Percentiles rank a stretch among this genome's conserved stretches.
These are phyloP conservation scores for Drosophila picticornis DNA, from an alignment of 2,888 invertebrate species.

Conservation along the genomic window DNA sequence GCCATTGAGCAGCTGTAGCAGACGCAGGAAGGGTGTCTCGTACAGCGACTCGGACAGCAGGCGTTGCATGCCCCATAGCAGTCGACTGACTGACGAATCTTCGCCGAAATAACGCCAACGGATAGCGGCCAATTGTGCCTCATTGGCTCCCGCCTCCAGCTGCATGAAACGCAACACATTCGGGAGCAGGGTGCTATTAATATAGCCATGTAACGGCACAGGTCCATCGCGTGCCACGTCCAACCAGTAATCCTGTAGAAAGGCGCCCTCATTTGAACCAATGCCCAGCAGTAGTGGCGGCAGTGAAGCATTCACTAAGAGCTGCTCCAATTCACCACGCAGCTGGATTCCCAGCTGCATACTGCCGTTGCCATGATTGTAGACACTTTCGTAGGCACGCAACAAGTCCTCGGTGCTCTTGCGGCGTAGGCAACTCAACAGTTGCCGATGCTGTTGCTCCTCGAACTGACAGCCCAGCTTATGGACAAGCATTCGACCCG, in stretches of 20 bases:
- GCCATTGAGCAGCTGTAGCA: slow-evolving; percentile 73
- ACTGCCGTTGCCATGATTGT: slow-evolving; percentile 88
- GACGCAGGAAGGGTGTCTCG: slow-evolving; percentile 83
- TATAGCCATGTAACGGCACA: slow-evolving; percentile 86
- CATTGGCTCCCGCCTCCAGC: slow-evolving; percentile 38
- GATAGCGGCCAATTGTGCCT: slow-evolving; percentile 76
- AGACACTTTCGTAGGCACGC: slow-evolving; percentile 87
- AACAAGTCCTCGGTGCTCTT: slow-evolving; percentile 88
- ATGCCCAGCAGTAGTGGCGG: slow-evolving; percentile 90
- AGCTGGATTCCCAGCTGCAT: slow-evolving; percentile 88
- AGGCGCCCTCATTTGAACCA: slow-evolving; percentile 89
- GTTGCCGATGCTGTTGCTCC: slow-evolving; percentile 83
- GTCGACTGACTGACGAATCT: slow-evolving; percentile 64
- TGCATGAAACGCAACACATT: slow-evolving; percentile 85
- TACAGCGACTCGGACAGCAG: slow-evolving; percentile 83
- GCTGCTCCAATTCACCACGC: slow-evolving; percentile 30
- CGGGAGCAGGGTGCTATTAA: slow-evolving; percentile 87
- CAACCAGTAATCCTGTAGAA: slow-evolving; percentile 87
- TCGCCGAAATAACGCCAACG: slow-evolving; percentile 84
- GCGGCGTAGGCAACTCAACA: slow-evolving; percentile 88
- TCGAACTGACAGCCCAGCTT: slow-evolving; percentile 87
- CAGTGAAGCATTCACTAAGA: slow-evolving; percentile 54
- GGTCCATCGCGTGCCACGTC: slow-evolving; percentile 87
- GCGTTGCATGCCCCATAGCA: slow-evolving; percentile 83
- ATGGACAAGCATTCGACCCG: slow-evolving; percentile 70